These are phyloP conservation scores for Teleogryllus oceanicus DNA, from an alignment of 2,888 invertebrate species.

Conservation along the genomic window DNA sequence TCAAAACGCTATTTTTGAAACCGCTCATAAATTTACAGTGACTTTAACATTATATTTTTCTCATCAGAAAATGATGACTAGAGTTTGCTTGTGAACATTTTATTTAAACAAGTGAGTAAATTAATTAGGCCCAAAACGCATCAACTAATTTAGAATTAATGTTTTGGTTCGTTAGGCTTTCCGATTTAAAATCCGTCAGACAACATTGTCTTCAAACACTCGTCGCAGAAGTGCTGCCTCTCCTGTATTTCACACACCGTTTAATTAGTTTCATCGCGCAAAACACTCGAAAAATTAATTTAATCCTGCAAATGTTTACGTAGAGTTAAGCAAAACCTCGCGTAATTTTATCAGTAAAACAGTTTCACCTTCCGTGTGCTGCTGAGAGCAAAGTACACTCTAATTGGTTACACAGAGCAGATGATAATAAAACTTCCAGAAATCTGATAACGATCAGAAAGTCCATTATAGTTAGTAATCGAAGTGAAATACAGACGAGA, in stretches of 20 bases:
- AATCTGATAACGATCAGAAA: not conserved
- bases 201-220: too few species aligned
- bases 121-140: too few species aligned
- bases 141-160: too few species aligned
- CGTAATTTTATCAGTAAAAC: not conserved
- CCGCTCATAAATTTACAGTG: too few species aligned
- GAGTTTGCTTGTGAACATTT: too few species aligned
- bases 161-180: too few species aligned
- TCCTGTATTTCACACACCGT: not conserved
- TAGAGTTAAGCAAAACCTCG: not conserved
- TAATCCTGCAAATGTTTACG: not conserved
- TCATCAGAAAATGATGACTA: too few species aligned
- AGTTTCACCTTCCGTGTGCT: not conserved
- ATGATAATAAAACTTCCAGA: not conserved
- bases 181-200: too few species aligned
- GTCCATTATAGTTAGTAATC: constrained; percentile 18
- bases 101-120: too few species aligned
- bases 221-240: too few species aligned
- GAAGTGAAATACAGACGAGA: not conserved
- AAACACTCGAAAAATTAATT: constrained; percentile 2
- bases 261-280: not conserved
- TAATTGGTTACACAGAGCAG: constrained; percentile 1
- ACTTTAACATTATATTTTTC: too few species aligned
- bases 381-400: not conserved
- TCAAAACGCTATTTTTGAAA: too few species aligned